These are phyloP conservation scores for silkworm (Bombyx mori) DNA, from an alignment of 1,140 invertebrate genomes.

Conservation along the genomic window DNA sequence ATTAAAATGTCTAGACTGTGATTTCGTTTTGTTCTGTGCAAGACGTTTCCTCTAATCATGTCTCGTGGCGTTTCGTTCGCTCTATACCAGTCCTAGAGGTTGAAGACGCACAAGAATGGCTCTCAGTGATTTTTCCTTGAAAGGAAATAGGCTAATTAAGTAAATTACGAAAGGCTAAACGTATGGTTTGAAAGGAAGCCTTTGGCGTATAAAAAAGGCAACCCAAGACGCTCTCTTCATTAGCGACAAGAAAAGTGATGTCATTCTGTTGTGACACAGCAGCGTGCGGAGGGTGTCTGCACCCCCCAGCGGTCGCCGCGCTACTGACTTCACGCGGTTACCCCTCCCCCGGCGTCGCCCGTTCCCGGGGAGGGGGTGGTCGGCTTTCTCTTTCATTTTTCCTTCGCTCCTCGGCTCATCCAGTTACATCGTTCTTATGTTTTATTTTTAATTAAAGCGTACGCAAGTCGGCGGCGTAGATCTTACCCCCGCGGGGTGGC, in stretches of 20 bases:
- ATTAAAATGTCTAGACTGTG: slow-evolving; percentile 60
- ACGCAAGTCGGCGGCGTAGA: slow-evolving; percentile 67
- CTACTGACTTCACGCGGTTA: slow-evolving; percentile 60
- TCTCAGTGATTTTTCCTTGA: background rate
- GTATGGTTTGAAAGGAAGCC: slow-evolving; percentile 24
- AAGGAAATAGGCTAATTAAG: slow-evolving; percentile 18
- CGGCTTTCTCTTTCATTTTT: slow-evolving; percentile 71
- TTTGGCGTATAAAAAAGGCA: slow-evolving; percentile 28
- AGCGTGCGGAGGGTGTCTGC: slow-evolving; percentile 47
- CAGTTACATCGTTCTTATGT: slow-evolving; percentile 71
- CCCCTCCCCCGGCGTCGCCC: slow-evolving; percentile 23
- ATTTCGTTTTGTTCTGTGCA: slow-evolving; percentile 38
- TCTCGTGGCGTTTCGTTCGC: slow-evolving; percentile 6
- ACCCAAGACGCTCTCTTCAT: slow-evolving; percentile 64
- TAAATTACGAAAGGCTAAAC: slow-evolving; percentile 18
- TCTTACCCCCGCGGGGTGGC: slow-evolving; percentile 45
- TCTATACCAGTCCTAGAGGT: too few species aligned
- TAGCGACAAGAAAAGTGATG: slow-evolving; percentile 68
- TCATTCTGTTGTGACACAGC: slow-evolving; percentile 62
- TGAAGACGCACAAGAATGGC: background rate
- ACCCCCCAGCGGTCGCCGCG: slow-evolving; percentile 49
- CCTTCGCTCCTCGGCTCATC: slow-evolving; percentile 69
- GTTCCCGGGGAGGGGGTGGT: slow-evolving; percentile 42
- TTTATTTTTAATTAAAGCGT: slow-evolving; percentile 72
- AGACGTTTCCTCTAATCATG: slow-evolving; percentile 27